Base-by-base conservation (phyloP, 1,140 invertebrate species). In the Drosophila micromelanica region DNA sequence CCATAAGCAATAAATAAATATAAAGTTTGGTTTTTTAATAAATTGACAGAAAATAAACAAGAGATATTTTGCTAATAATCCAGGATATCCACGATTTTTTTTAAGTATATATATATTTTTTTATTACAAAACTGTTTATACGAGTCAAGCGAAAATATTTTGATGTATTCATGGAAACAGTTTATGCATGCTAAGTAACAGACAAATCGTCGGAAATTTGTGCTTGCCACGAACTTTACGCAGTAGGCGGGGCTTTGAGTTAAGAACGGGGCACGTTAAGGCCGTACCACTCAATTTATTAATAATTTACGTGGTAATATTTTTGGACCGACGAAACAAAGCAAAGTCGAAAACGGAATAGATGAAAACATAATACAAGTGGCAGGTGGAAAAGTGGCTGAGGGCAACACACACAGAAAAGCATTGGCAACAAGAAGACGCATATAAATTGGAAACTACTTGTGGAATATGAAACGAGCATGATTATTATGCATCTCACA, bases 301-400 rank as follows among this genome's bases (percentile, higher is more conserved):
- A 89, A 84, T 80, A 80, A 90, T 90, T 82, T 90, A 90, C 84
- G 84, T 90, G 80, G 84, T 80, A 90, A 89, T 89, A 90, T 89
- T 89, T 84, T 75, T 84, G 76, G 46, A 55, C 42, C 43, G 35
- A 56, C n/a, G 42, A 57, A 60, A 68, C 51, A 68, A 76, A 79
- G 37, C 55, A 72, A 51, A 48, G 40, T 4, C 20, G 35, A 75
- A 67, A 72, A 49, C 30, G 6, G 23, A 56, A 68, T 67, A 77
- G 57, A 85, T 72, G 45, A 69, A 63, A 43, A 23, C 23, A 23
- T 35, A 27, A 13, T 38, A 49, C 15, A 43, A 13, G 27, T 20
- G 57, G 17, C 71, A 60, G 57, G 59, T 68, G 55, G 43, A 63
- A 68, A 71, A 27, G 61, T 64, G 77, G 35, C 63, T 52, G 69